Base-by-base conservation (phyloP, 2,888 invertebrate genomes). In the Sminthurides aquaticus region DNA sequence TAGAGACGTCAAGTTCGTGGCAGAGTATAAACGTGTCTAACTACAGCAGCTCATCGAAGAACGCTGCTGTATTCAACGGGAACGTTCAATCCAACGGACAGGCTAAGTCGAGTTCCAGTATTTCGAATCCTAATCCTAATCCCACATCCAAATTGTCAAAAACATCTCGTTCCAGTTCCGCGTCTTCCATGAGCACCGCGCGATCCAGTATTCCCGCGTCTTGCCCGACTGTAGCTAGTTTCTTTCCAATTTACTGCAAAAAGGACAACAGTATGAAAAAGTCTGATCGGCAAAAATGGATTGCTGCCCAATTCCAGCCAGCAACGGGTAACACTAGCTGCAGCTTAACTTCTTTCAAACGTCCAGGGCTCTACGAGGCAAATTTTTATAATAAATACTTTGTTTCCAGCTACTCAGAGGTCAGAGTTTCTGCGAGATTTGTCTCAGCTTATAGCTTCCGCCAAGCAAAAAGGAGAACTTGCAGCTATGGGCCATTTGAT, bases 401-500 rank as follows among this genome's bases (percentile, higher is more conserved):
- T n/a, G n/a, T n/a, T n/a, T n/a, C n/a, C n/a, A n/a, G n/a, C n/a
- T n/a, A n/a, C n/a, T n/a, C n/a, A n/a, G n/a, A n/a, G n/a, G n/a
- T n/a, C n/a, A n/a, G 43, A 43, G 8, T 43, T 43, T 18, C 11
- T 43, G 43, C 8, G 43, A 43, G 43, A 43, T 43, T 43, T 43
- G 18, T 43, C 43, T 11, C 8, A 43, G 18, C 43, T 43, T 43
- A 43, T 43, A 43, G 11, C 11, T 18, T 18, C 43, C 8, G 18
- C 8, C 8, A 43, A 18, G 8, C 8, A 43, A 11, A 43, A 43
- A 11, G 18, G 43, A 8, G 43, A 43, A 18, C 43, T 43, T 8
- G 43, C 43, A 11, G 55, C 22, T 1, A 11, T 61, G 28, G 61
- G 61, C 1, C 52, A 27, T 18, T 8, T 61, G 29, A 20, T 61